Conservation (phyloP, 2,888 invertebrate species). For the Drosophila suboccidentalis region DNA sequence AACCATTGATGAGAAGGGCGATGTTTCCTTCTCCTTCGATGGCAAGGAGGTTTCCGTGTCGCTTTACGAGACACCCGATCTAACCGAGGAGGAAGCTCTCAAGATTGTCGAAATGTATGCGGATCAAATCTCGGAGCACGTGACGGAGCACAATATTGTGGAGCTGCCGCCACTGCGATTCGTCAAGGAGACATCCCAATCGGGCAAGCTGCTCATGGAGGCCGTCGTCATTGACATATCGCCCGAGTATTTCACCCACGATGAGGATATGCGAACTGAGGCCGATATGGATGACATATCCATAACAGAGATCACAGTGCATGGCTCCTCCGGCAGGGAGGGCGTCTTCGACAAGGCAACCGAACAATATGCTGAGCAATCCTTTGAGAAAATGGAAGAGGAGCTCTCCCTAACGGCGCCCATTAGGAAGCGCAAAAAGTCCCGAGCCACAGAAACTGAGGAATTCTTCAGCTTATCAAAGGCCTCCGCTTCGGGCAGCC, state of each 20-base stretch:
- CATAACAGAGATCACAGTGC: constrained; percentile 90
- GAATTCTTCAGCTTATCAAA: constrained; percentile 89
- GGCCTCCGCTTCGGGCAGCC: constrained; percentile 85
- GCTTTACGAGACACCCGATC: constrained; percentile 95
- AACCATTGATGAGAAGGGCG: constrained; percentile 93
- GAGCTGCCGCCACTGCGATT: constrained; percentile 95
- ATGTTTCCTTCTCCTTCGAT: constrained; percentile 95
- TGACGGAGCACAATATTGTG: constrained; percentile 93
- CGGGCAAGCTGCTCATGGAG: constrained; percentile 95
- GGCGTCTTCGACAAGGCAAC: constrained; percentile 86
- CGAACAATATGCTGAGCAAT: constrained; percentile 85
- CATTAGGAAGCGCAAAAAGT: constrained; percentile 87
- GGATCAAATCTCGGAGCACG: constrained; percentile 95
- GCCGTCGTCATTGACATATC: constrained; percentile 96
- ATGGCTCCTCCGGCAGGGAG: constrained; percentile 86
- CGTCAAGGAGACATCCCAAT: constrained; percentile 95
- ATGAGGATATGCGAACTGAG: constrained; percentile 93
- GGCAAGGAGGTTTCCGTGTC: constrained; percentile 97
- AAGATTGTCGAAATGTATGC: constrained; percentile 98
- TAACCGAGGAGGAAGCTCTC: constrained; percentile 96
- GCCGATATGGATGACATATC: constrained; percentile 95
- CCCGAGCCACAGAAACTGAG: constrained; percentile 88
- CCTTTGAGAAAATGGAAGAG: constrained; percentile 86
- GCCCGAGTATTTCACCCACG: constrained; percentile 92
- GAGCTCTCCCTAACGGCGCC: constrained; percentile 87